Percentiles rank a stretch among this genome's conserved stretches.
Conservation (phyloP, 2,888 invertebrate species). For the Drosophila kokeensis region DNA sequence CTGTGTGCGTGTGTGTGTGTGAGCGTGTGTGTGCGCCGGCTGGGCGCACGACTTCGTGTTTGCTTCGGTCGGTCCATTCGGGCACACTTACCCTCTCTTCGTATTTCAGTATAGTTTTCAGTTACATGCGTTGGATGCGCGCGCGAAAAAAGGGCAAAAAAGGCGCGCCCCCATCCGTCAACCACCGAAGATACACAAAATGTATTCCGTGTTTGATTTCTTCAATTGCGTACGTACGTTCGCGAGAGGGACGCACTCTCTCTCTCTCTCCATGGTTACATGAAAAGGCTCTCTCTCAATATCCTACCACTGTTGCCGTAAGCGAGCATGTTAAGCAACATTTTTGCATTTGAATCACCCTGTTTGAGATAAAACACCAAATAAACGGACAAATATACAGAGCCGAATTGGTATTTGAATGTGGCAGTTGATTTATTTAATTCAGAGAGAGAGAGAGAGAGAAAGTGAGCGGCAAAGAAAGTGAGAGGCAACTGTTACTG, state of each 20-base stretch:
- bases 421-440: constrained; percentile 68
- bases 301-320: constrained; percentile 29
- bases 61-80: constrained; percentile 51
- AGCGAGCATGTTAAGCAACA: constrained; percentile 25
- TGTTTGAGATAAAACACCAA: constrained; percentile 9
- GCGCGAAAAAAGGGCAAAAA: constrained; percentile 66
- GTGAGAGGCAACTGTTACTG: background rate
- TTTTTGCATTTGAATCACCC: constrained; percentile 16
- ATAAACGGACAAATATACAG: constrained; percentile 16
- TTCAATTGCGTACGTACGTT: constrained; percentile 20
- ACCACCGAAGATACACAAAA: constrained; percentile 65
- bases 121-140: constrained; percentile 67
- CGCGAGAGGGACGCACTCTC: constrained; percentile 4
- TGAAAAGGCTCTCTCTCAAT: constrained; percentile 10
- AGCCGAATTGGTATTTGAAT: constrained; percentile 49
- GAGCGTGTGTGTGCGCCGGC: constrained; percentile 25
- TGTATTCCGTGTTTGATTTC: constrained; percentile 59
- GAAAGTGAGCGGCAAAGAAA: background rate
- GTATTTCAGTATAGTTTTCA: constrained; percentile 69
- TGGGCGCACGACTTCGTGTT: constrained; percentile 71
- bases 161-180: constrained; percentile 64
- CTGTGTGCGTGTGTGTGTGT: constrained; percentile 25
- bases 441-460: constrained; percentile 26
- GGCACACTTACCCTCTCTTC: constrained; percentile 20
- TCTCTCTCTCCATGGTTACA: constrained; percentile 16